Evolutionary conservation across 2,113 vertebrate species (phyloP), one percentile per base, ranked within the genome.

Genomic region (Desmodus rotundus): DNA sequence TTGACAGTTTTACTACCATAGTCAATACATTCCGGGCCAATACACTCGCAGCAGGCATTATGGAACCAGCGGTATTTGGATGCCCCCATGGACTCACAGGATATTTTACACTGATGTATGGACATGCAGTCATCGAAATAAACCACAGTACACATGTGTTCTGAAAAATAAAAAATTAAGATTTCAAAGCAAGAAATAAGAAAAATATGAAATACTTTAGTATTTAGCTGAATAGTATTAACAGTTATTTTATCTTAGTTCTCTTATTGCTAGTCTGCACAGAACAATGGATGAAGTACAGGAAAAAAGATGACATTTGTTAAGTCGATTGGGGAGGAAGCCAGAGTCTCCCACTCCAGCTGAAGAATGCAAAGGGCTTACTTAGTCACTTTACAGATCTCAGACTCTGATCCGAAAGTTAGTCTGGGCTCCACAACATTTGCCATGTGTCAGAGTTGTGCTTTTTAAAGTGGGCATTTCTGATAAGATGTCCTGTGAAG

Each of bases 21-120:
- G 98, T 99, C 99, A 61, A 99, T 98, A 82, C 99, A 99, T 91
- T 99, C 99, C 0, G 99, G 99, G 2, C 99, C 99, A 3, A 99
- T 99, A 93, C 99, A 99, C 98, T 99, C 99, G 15, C 99, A 99
- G 99, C 99, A 99, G 96, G 99, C 99, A 43, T 99, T 99, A 98
- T 99, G 99, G 96, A 99, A 99, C 99, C 99, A 99, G 90, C 99
- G 99, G 96, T 99, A 99, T 92, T 99, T 99, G 95, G 99, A 99
- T 9, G 99, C 99, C 43, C 99, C 99, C 99, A 99, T 99, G 87
- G 99, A 99, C 98, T 99, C 99, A 1, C 99, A 99, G 97, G 99
- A 99, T 96, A 99, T 99, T 97, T 99, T 99, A 98, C 99, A 99
- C 98, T 99, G 99, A 88, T 99, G 99, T 97, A 99, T 99, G 77